Conservation (phyloP, 2,888 invertebrate genomes). For the Plebejus argus region DNA sequence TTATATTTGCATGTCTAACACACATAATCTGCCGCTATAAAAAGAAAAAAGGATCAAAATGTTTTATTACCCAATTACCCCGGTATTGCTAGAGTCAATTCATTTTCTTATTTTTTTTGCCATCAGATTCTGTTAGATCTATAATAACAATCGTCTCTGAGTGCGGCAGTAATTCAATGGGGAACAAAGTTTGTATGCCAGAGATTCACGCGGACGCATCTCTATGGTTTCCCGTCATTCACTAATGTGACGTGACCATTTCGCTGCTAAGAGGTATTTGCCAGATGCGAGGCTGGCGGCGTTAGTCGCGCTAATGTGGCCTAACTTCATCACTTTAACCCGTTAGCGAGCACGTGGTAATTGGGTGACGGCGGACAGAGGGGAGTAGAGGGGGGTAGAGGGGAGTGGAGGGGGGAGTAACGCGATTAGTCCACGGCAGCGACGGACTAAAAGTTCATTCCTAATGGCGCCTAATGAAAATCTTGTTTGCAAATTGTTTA, state of each 20-base stretch:
- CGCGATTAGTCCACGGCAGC: neutral
- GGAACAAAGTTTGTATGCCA: too few relatives aligned
- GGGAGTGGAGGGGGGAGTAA: neutral
- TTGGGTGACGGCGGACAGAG: neutral
- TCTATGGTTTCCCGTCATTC: neutral
- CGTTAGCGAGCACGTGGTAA: slow-evolving; percentile 15
- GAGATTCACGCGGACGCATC: too few relatives aligned
- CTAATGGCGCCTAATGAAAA: slow-evolving; percentile 21
- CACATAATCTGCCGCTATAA: too few relatives aligned
- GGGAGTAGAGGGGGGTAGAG: neutral
- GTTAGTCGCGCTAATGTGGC: neutral
- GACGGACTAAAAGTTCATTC: neutral
- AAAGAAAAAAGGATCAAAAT: too few relatives aligned
- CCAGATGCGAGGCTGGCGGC: neutral
- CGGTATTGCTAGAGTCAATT: too few relatives aligned
- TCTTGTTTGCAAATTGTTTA: neutral
- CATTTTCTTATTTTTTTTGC: too few relatives aligned
- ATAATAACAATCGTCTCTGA: too few relatives aligned
- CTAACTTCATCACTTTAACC: slow-evolving; percentile 8
- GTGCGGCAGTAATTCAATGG: too few relatives aligned
- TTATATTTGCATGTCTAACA: too few relatives aligned
- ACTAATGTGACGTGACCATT: neutral
- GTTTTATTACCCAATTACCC: too few relatives aligned
- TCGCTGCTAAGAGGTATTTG: neutral
- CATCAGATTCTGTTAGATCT: too few relatives aligned